Evolutionary conservation across 1,140 invertebrate genomes (phyloP).

Genomic region (Chymomyza costata): DNA sequence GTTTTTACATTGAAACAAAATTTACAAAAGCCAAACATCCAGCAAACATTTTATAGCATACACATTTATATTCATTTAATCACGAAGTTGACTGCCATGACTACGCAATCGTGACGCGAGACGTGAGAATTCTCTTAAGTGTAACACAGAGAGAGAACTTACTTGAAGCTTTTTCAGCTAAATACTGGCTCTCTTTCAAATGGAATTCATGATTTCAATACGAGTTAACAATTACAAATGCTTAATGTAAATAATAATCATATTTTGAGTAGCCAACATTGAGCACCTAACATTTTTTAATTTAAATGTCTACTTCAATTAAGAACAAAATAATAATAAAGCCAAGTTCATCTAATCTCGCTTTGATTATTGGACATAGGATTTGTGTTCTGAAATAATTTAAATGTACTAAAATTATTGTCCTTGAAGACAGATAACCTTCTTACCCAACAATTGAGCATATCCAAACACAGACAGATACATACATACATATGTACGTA

Average conservation of each 20-base stretch:
- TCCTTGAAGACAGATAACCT: slow-evolving; percentile 20
- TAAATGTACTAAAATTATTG: slow-evolving; percentile 4
- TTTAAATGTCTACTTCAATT: no score
- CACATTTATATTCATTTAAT: slow-evolving; percentile 65
- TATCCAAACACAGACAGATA: slow-evolving; percentile 18
- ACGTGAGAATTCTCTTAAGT: slow-evolving; percentile 16
- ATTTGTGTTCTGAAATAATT: slow-evolving; percentile 20
- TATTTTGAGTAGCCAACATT: slow-evolving; percentile 32
- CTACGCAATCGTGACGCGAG: slow-evolving; percentile 54
- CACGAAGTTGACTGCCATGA: slow-evolving; percentile 65
- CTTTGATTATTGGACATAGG: slow-evolving; percentile 28
- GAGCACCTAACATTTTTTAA: no score
- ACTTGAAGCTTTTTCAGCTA: slow-evolving; percentile 1
- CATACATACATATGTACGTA: slow-evolving; percentile 21
- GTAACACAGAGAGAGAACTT: no score
- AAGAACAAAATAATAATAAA: no score
- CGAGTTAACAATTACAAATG: slow-evolving; percentile 17
- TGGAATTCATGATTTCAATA: not conserved
- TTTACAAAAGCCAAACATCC: slow-evolving; percentile 1
- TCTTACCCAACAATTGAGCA: slow-evolving; percentile 20
- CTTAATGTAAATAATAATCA: slow-evolving; percentile 4
- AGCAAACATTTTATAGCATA: slow-evolving; percentile 55
- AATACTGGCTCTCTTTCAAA: not conserved
- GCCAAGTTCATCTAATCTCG: slow-evolving; percentile 34
- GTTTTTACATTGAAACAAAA: slow-evolving; percentile 27